Conservation (phyloP, 2,113 vertebrate species). For the Saimiri boliviensis region DNA sequence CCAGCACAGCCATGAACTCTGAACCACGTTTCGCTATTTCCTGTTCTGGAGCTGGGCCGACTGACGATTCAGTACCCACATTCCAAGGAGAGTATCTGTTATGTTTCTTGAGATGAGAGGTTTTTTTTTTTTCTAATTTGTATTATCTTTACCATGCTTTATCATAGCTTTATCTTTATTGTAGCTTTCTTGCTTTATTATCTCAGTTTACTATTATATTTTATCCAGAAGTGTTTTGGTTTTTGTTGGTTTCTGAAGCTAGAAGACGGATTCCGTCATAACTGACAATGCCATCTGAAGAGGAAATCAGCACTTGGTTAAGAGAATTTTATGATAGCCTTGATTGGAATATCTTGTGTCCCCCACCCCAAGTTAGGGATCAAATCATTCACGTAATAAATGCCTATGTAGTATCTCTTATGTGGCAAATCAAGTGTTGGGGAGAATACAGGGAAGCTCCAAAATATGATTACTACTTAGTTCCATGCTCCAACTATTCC, state of each 20-base stretch:
- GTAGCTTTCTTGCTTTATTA: neutral
- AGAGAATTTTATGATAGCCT: neutral
- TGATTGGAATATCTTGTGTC: neutral
- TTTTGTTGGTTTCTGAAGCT: neutral
- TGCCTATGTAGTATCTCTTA: neutral
- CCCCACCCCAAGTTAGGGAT: neutral
- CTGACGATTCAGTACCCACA: neutral
- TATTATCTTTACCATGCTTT: neutral
- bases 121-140: neutral
- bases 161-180: neutral
- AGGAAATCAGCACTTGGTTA: neutral
- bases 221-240: neutral
- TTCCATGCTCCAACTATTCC: neutral
- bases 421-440: neutral
- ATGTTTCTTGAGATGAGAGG: neutral
- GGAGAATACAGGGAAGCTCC: neutral
- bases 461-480: neutral
- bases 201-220: neutral
- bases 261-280: neutral
- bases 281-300: neutral
- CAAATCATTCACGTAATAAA: neutral
- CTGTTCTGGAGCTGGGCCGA: neutral
- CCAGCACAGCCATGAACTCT: no score
- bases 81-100: neutral
- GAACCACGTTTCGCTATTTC: accelerated